phyloP scores from a whole-genome alignment of 2,113 vertebrate genomes.

The Myanophis thanlyinensis region DNA sequence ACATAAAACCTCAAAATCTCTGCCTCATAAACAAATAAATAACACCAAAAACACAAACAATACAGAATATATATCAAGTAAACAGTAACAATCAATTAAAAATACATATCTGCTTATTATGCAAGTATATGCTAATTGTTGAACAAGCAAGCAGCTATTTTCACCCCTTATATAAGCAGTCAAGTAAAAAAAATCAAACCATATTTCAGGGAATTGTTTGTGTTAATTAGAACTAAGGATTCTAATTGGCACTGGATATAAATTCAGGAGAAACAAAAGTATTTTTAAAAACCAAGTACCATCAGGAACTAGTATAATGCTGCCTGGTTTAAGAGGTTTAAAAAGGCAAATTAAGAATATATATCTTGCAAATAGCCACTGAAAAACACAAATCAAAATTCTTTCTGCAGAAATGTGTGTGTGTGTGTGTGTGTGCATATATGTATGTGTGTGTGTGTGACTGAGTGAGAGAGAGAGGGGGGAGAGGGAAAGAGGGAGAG shows the following conservation, averaged over 20 bases:
- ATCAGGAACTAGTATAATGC: background rate
- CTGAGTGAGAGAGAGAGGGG: too few relatives aligned
- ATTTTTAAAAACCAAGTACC: background rate
- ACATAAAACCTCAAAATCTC: background rate
- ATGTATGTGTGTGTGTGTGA: background rate
- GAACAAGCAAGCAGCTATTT: background rate
- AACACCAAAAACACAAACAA: background rate
- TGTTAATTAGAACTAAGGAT: background rate
- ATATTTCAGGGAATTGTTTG: background rate
- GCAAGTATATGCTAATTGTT: background rate
- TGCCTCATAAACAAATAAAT: background rate
- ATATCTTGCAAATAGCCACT: background rate
- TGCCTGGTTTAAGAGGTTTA: background rate
- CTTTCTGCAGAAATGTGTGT: background rate
- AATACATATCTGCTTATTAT: background rate
- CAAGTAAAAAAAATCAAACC: background rate
- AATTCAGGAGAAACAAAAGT: background rate
- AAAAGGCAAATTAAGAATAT: background rate
- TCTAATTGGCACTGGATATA: background rate
- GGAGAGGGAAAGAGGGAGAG: too few relatives aligned
- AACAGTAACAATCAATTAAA: background rate
- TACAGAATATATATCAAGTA: background rate
- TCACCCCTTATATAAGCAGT: background rate
- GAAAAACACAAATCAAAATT: background rate
- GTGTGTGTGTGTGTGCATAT: accelerated